Conservation (phyloP, 2,113 vertebrate genomes). For the Entomyzon cyanotis region DNA sequence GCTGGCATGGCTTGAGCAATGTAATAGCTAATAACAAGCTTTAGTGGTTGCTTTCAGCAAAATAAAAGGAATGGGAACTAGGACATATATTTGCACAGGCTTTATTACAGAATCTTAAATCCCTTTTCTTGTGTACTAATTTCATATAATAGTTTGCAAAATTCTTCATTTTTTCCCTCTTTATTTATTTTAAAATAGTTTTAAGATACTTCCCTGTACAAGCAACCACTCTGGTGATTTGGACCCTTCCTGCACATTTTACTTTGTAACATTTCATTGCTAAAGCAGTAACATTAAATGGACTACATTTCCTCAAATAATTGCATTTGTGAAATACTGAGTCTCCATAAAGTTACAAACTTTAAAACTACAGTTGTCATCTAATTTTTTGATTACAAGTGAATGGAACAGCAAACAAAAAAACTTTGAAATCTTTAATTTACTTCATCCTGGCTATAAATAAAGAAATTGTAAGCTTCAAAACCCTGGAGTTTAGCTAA, state of each 20-base stretch:
- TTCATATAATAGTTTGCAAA: background rate
- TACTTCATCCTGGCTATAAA: background rate
- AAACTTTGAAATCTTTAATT: conserved; percentile 5
- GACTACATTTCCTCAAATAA: background rate
- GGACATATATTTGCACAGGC: background rate
- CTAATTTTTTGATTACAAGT: conserved; percentile 6
- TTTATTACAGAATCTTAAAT: conserved; percentile 12
- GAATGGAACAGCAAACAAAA: background rate
- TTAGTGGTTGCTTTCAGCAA: conserved; percentile 21
- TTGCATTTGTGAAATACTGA: background rate
- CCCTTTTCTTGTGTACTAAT: background rate
- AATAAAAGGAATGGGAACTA: conserved; percentile 19
- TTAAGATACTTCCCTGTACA: background rate
- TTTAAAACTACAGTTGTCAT: background rate
- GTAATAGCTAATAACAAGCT: conserved; percentile 9
- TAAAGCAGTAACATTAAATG: background rate
- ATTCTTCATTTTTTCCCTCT: background rate
- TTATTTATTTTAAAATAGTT: background rate
- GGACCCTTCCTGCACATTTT: background rate
- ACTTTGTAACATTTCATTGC: background rate
- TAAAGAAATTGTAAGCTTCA: background rate
- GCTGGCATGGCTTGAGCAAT: background rate
- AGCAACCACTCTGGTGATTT: background rate
- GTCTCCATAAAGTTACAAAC: background rate
- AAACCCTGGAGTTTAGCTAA: background rate